Evolutionary conservation across 2,888 invertebrate genomes (phyloP), one percentile per base, ranked within the genome.

Genomic region (Heliconius charithonia): DNA sequence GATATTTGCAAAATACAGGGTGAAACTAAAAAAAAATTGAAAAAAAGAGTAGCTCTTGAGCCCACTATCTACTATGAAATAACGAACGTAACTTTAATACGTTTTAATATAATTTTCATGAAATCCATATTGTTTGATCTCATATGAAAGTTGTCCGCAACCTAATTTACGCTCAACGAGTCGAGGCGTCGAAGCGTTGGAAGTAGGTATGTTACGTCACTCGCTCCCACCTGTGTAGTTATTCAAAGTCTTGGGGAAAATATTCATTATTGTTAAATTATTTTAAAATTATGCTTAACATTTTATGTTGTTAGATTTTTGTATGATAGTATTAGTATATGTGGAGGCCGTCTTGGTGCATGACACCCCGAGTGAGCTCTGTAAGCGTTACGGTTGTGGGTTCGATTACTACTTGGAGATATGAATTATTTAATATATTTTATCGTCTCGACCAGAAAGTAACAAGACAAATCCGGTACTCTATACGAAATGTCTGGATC

Each of bases 101-200:
- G 22, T 72, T 56, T 59, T 13, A 27, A 73, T 37, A 37, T 3
- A n/a, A 27, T 41, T 16, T 19, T 16, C 13, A 41, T 63, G 32
- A 73, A 41, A 41, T 59, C 25, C 59, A 62, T n/a, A 73, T 73
- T 41, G 73, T 63, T 73, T 41, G 41, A 37, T 74, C 25, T 45
- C 75, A 32, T 71, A 75, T 62, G 72, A 75, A 80, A 81, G 79
- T 81, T 79, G 75, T 76, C 70, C 78, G 79, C 80, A 79, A 79
- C 80, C 75, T 79, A 81, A 81, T 81, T 79, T 77, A 62, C 77
- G 78, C 82, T 81, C 71, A 76, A 79, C 76, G 75, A 77, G 75
- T 80, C 73, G 84, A 86, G 87, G 89, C 87, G 90, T 86, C 88
- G 83, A 86, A 88, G 87, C 87, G 87, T 85, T 89, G 91, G 91